Evolutionary conservation across 2,797 vertebrate genomes (phyloP).

Genomic region (Ambastaia sidthimunki): DNA sequence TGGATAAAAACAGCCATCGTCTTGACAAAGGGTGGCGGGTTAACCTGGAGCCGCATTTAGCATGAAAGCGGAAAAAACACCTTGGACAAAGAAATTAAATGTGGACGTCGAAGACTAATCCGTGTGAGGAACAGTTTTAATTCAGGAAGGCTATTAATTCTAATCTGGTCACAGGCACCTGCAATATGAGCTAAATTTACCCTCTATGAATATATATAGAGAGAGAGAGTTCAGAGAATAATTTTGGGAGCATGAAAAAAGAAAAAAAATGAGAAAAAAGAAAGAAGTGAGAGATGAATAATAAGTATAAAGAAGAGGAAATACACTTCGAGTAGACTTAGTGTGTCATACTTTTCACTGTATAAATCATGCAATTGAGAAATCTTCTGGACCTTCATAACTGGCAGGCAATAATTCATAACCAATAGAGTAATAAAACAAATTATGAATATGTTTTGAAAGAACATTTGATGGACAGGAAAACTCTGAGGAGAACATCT

Average conservation of each 20-base stretch:
- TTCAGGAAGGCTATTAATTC: slow-evolving; percentile 48
- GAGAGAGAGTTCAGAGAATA: slow-evolving; percentile 4
- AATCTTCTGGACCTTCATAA: background rate
- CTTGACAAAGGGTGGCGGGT: slow-evolving; percentile 1
- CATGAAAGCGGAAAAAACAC: background rate
- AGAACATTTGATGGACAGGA: background rate
- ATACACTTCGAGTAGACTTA: background rate
- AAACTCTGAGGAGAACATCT: background rate
- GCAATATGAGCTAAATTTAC: slow-evolving; percentile 12
- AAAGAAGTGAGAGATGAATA: background rate
- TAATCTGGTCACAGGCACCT: slow-evolving; percentile 44
- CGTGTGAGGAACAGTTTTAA: slow-evolving; percentile 35
- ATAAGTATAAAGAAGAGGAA: slow-evolving; percentile 6
- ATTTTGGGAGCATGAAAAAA: background rate
- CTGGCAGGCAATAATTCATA: background rate
- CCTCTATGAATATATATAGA: slow-evolving; percentile 13
- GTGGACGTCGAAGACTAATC: slow-evolving; percentile 21
- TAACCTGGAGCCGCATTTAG: background rate
- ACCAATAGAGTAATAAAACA: no score
- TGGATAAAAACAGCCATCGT: slow-evolving; percentile 28
- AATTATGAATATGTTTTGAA: background rate
- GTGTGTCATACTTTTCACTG: background rate
- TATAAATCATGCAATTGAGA: background rate
- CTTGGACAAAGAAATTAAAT: slow-evolving; percentile 34
- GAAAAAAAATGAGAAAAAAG: background rate